Evolutionary conservation across 2,888 invertebrate genomes (phyloP), one percentile per base, ranked within the genome.

Genomic region (Vanessa cardui): DNA sequence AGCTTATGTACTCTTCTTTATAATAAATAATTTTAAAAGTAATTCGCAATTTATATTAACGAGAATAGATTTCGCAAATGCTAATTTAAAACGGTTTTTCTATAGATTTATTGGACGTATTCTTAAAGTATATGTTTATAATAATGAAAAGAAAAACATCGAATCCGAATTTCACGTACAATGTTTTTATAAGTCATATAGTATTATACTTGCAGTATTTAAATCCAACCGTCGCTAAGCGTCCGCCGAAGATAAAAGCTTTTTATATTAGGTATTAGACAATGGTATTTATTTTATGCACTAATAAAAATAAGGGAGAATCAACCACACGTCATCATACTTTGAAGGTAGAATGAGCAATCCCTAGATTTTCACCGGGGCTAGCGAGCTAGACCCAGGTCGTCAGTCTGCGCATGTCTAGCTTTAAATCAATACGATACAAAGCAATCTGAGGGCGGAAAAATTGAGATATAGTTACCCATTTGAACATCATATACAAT

Each of bases 321-420:
- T 12, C 12, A 50, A 12, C 46, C 46, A 15, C 6, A 26, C 52
- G 52, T 52, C 52, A 52, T 26, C 16, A 12, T 12, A 20, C 8
- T 49, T 8, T 49, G 4, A 49, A 20, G n/a, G 49, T 9, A 20
- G 20, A 49, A 49, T 18, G 52, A 15, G 26, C 52, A 26, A 21
- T 52, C 15, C 52, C 52, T 21, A 52, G 52, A 26, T 52, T 52
- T 52, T 52, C 52, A 9, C 26, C 52, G 26, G 52, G 26, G 20
- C 52, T 49, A 49, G 49, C 20, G 49, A 21, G 21, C 52, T 52
- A 52, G 52, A 52, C 26, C 21, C 26, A 21, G 15, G 20, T 26
- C 6, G 18, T 6, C 16, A 20, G 21, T 26, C 52, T 52, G 26
- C 52, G 52, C 52, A 52, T 52, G 52, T 26, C 52, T 26, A 52